A percentile compares a stretch with the other conserved stretches of the same genome.
Evolutionary conservation across 92 coral and sea anemone genomes (phyloP).

Genomic region (Zoanthus sansibaricus): DNA sequence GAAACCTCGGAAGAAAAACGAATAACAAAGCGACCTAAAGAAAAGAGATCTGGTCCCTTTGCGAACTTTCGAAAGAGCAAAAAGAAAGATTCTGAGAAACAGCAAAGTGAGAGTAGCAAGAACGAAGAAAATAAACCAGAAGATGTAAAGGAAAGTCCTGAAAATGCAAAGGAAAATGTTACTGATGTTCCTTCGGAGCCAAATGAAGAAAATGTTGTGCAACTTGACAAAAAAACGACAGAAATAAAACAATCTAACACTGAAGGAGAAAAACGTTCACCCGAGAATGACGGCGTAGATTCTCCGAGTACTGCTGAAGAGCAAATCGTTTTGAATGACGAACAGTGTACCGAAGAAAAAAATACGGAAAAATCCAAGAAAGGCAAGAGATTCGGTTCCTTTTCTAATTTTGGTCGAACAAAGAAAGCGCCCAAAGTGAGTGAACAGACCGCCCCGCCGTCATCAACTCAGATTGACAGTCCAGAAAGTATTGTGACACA

Average conservation of each 20-base stretch:
- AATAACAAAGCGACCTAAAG: background rate
- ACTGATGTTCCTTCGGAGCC: background rate
- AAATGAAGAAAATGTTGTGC: background rate
- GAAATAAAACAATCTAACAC: slow-evolving; percentile 21
- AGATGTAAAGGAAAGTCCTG: background rate
- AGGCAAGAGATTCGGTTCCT: slow-evolving; percentile 37
- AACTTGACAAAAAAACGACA: slow-evolving; percentile 8
- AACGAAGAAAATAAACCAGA: slow-evolving; percentile 9
- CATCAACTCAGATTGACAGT: background rate
- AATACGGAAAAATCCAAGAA: slow-evolving; percentile 29
- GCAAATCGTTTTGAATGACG: background rate
- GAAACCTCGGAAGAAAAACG: slow-evolving; percentile 8
- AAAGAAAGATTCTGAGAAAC: slow-evolving; percentile 33
- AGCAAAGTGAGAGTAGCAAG: background rate
- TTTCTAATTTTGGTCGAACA: slow-evolving; percentile 33
- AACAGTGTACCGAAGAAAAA: background rate
- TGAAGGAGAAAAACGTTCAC: background rate
- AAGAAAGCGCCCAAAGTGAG: slow-evolving; percentile 19
- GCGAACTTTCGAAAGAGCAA: slow-evolving; percentile 38
- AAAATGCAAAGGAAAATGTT: slow-evolving; percentile 19
- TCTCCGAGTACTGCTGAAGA: slow-evolving; percentile 10
- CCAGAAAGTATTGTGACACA: background rate
- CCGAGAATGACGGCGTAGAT: background rate
- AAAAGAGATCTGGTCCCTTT: slow-evolving; percentile 28
- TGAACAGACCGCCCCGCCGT: background rate